Conservation (phyloP, 35 echinoderm and acorn worm species). For the Lytechinus variegatus region DNA sequence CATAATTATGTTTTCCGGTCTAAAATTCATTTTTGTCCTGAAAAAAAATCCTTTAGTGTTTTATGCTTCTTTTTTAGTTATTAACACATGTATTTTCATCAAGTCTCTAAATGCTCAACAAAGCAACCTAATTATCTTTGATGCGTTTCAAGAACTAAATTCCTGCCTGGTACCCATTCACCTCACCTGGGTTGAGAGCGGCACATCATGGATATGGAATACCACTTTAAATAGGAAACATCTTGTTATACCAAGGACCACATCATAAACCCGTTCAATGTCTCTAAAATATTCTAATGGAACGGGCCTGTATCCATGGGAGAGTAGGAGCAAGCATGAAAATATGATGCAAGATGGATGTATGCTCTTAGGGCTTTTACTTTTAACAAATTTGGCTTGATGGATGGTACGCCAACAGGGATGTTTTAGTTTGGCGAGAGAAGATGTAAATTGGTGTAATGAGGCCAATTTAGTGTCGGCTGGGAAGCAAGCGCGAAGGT, state of each 20-base stretch:
- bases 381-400: constrained; percentile 26
- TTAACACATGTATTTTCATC: no score
- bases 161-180: no score
- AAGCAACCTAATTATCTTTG: no score
- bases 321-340: not conserved
- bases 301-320: not conserved
- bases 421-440: constrained; percentile 18
- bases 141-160: no score
- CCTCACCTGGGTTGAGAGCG: no score
- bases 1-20: no score
- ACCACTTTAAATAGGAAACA: not conserved
- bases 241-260: not conserved
- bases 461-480: constrained; percentile 34
- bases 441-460: constrained; percentile 41
- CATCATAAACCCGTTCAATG: not conserved
- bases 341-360: not conserved
- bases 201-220: not conserved
- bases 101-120: no score
- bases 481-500: not conserved
- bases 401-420: not conserved
- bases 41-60: no score
- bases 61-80: no score
- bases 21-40: no score
- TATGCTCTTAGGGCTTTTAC: not conserved
- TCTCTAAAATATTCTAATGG: not conserved